Evolutionary conservation across 2,888 invertebrate species (phyloP).

Genomic region (Leucoma salicis): DNA sequence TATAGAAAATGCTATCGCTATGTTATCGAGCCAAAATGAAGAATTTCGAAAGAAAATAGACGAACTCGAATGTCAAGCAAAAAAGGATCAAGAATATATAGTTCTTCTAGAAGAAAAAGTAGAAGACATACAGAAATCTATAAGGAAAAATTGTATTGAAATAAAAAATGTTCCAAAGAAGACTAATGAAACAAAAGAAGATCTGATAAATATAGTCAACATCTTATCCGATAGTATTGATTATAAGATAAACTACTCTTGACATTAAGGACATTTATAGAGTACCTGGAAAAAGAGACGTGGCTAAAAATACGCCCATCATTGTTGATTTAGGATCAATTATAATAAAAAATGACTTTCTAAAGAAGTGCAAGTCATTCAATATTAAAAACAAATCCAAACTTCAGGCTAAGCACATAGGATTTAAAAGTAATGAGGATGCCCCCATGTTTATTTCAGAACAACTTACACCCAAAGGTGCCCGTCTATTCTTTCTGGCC

Average conservation of each 20-base stretch:
- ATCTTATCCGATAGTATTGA: not conserved
- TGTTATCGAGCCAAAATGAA: not conserved
- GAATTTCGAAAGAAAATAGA: not conserved
- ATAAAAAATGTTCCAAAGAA: constrained; percentile 6
- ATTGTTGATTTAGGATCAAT: constrained; percentile 3
- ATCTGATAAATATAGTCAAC: constrained; percentile 5
- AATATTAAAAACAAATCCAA: not conserved
- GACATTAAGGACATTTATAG: constrained; percentile 10
- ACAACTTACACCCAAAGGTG: not conserved
- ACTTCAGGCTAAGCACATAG: too few relatives aligned
- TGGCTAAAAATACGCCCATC: constrained; percentile 1
- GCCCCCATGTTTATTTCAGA: not conserved
- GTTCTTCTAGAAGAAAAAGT: constrained; percentile 4
- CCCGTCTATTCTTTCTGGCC: too few relatives aligned
- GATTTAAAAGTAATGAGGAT: not conserved
- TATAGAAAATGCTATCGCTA: not conserved
- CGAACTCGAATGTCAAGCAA: not conserved
- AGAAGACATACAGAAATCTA: constrained; percentile 4
- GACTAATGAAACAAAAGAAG: not conserved
- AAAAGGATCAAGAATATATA: constrained; percentile 3
- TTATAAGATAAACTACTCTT: not conserved
- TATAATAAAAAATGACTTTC: not conserved
- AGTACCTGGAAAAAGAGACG: not conserved
- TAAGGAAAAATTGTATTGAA: not conserved
- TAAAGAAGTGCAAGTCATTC: constrained; percentile 1